A percentile compares a stretch with the other conserved stretches of the same genome.
Evolutionary conservation across 2,888 invertebrate species (phyloP).

Genomic region (Amblyjoppa proteus): DNA sequence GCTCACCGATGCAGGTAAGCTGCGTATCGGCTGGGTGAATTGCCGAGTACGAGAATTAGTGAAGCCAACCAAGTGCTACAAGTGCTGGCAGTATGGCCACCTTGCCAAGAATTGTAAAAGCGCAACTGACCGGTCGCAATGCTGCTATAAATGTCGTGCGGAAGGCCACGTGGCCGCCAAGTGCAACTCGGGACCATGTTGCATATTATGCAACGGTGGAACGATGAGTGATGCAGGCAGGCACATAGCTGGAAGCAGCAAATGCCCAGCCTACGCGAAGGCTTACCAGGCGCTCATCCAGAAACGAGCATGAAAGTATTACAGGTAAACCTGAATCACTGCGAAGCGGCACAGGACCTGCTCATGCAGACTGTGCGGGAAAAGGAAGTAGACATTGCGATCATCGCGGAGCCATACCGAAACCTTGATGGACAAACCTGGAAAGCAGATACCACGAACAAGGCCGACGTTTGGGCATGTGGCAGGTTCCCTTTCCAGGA

Average conservation of each 20-base stretch:
- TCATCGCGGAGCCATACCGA: no score
- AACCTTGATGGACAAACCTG: no score
- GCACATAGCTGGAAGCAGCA: constrained; percentile 12
- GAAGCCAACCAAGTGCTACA: constrained; percentile 18
- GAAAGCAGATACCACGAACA: no score
- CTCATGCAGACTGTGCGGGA: no score
- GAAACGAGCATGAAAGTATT: no score
- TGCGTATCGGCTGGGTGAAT: constrained; percentile 42
- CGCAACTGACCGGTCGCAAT: background rate
- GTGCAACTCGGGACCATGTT: background rate
- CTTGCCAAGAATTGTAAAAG: constrained; percentile 17
- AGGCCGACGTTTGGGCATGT: no score
- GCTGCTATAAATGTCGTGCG: constrained; percentile 7
- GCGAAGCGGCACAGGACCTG: no score
- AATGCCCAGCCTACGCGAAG: constrained; percentile 47
- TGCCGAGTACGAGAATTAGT: constrained; percentile 30
- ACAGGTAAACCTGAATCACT: no score
- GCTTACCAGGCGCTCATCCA: background rate
- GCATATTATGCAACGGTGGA: constrained; percentile 31
- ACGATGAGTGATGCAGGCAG: background rate
- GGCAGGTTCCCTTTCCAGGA: no score
- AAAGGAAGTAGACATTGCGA: no score
- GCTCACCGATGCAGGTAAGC: constrained; percentile 1
- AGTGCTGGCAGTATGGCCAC: constrained; percentile 22
- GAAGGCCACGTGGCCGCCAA: background rate